These are phyloP conservation scores for Chaetorhynchus papuensis DNA, from an alignment of 2,113 vertebrate species.

Conservation along the genomic window DNA sequence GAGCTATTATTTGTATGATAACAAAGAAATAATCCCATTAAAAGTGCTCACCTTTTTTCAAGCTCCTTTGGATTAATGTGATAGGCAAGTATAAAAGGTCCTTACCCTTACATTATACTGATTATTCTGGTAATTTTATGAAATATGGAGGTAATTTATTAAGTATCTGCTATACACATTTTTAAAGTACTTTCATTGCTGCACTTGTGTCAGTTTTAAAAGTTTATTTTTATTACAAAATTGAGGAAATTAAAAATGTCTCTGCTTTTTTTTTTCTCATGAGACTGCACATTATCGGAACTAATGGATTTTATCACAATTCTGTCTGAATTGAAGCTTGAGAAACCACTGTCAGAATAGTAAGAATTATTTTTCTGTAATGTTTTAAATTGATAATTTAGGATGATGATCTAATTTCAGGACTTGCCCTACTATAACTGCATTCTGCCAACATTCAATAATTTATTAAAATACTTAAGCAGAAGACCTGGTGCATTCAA, in stretches of 20 bases:
- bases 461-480: conserved; percentile 46
- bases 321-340: not conserved
- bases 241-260: not conserved
- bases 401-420: conserved; percentile 34
- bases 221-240: not conserved
- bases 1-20: not conserved
- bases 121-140: not conserved
- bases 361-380: conserved; percentile 17
- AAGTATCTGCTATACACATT: not conserved
- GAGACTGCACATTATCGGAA: not conserved
- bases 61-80: not conserved
- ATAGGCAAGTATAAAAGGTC: not conserved
- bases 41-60: not conserved
- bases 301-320: not conserved
- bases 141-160: not conserved
- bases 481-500: not conserved
- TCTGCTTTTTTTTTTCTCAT: not conserved
- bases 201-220: not conserved
- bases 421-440: conserved; percentile 1
- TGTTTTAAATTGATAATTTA: conserved; percentile 38
- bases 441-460: conserved; percentile 27
- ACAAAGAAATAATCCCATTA: not conserved
- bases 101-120: not conserved
- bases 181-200: not conserved
- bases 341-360: not conserved